phyloP scores from a whole-genome alignment of 2,797 vertebrate genomes.

The Lagorchestes hirsutus region DNA sequence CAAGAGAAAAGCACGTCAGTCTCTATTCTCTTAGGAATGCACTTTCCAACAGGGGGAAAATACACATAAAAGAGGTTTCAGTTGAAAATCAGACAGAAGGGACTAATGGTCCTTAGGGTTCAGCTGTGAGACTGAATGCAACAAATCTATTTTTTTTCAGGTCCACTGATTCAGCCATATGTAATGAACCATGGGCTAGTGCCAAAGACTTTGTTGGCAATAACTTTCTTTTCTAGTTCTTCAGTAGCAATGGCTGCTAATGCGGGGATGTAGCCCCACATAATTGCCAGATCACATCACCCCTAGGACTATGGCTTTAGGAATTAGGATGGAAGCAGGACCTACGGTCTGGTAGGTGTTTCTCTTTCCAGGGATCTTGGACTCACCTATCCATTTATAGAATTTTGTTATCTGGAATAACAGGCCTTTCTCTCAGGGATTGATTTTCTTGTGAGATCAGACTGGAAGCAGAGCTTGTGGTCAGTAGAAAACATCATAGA shows the following conservation, averaged over 20 bases:
- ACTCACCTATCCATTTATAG: not conserved
- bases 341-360: not conserved
- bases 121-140: not conserved
- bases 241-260: not conserved
- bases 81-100: not conserved
- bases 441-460: not conserved
- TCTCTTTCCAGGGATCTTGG: not conserved
- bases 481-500: not conserved
- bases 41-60: not conserved
- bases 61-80: not conserved
- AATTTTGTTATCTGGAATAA: not conserved
- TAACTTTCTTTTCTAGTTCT: not conserved
- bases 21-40: not conserved
- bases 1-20: not conserved
- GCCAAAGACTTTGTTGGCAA: not conserved
- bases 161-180: not conserved
- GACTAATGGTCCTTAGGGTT: not conserved
- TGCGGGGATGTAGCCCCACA: fast-evolving
- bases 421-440: not conserved
- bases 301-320: not conserved
- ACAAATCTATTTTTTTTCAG: not conserved
- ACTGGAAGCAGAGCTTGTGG: not conserved
- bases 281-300: not conserved
- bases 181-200: not conserved
- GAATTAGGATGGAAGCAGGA: not conserved